A percentile compares a stretch with the other conserved stretches of the same genome.
Conservation (phyloP, 2,113 vertebrate species). For the Cavia porcellus region DNA sequence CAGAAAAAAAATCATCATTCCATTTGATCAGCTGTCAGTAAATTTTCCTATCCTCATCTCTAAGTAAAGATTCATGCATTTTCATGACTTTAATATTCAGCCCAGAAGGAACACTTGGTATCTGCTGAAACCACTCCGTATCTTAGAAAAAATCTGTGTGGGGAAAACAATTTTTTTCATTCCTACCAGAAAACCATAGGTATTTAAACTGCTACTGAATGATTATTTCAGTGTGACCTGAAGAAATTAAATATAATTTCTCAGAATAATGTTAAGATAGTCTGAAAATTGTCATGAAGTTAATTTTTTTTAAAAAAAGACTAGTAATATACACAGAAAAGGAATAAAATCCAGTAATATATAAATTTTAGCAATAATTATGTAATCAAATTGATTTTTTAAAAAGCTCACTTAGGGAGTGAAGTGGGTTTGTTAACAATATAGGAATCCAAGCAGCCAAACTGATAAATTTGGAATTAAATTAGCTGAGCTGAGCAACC, state of each 20-base stretch:
- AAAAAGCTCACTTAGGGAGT: neutral
- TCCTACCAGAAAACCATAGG: constrained; percentile 62
- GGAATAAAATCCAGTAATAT: neutral
- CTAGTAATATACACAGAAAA: constrained; percentile 1
- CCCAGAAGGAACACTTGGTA: neutral
- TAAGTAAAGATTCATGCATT: constrained; percentile 54
- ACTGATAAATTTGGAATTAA: too few relatives aligned
- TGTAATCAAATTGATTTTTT: neutral
- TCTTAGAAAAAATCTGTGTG: constrained; percentile 26
- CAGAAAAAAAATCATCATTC: constrained; percentile 22
- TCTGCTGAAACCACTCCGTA: constrained; percentile 24
- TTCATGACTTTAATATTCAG: constrained; percentile 61
- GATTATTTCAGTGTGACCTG: constrained; percentile 31
- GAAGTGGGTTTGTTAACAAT: too few relatives aligned
- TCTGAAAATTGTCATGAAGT: constrained; percentile 52
- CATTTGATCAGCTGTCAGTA: constrained; percentile 41
- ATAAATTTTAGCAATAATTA: constrained; percentile 39
- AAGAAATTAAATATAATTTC: constrained; percentile 61
- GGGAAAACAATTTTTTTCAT: constrained; percentile 47
- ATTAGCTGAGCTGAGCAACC: too few relatives aligned
- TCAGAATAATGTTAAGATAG: constrained; percentile 49
- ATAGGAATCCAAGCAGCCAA: too few relatives aligned
- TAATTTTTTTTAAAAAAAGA: constrained; percentile 43
- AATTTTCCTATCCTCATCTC: neutral
- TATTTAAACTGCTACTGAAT: constrained; percentile 53